Percentiles rank a stretch among this genome's conserved stretches.
phyloP scores from a whole-genome alignment of 2,113 vertebrate species.

The Brachyhypopomus occidentalis region DNA sequence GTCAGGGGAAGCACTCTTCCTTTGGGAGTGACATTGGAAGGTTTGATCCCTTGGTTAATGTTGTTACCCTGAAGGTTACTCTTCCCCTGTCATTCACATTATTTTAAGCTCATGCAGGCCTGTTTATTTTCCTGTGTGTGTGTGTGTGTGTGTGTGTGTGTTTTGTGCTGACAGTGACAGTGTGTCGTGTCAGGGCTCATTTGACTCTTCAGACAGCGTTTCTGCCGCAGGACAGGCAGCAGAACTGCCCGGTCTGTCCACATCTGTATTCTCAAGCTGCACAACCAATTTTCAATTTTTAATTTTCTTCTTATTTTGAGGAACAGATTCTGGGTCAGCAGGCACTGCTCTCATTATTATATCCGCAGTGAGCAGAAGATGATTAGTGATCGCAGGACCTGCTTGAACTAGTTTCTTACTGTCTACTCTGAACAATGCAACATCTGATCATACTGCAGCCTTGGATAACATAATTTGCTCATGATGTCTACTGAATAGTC shows the following conservation, averaged over 20 bases:
- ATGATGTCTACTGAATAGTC: too few relatives aligned
- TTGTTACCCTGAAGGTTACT: too few relatives aligned
- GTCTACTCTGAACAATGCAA: too few relatives aligned
- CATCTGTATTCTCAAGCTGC: too few relatives aligned
- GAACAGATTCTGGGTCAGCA: background rate
- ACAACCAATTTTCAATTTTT: too few relatives aligned
- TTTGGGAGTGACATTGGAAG: too few relatives aligned
- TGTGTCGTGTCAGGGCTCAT: background rate
- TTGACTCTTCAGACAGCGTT: background rate
- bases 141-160: background rate
- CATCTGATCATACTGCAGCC: too few relatives aligned
- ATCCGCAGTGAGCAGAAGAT: background rate
- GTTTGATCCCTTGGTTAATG: too few relatives aligned
- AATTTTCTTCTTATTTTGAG: background rate
- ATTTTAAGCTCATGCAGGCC: background rate
- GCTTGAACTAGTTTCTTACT: too few relatives aligned
- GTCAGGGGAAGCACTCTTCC: too few relatives aligned
- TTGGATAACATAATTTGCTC: too few relatives aligned
- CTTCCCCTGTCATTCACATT: background rate
- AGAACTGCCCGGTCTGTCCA: too few relatives aligned
- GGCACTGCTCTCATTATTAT: background rate
- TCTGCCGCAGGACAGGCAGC: background rate
- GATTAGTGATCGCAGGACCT: background rate
- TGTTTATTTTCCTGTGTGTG: background rate
- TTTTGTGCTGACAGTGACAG: conserved; percentile 15